phyloP scores from a whole-genome alignment of 2,797 vertebrate genomes.

The Sitta carolinensis region DNA sequence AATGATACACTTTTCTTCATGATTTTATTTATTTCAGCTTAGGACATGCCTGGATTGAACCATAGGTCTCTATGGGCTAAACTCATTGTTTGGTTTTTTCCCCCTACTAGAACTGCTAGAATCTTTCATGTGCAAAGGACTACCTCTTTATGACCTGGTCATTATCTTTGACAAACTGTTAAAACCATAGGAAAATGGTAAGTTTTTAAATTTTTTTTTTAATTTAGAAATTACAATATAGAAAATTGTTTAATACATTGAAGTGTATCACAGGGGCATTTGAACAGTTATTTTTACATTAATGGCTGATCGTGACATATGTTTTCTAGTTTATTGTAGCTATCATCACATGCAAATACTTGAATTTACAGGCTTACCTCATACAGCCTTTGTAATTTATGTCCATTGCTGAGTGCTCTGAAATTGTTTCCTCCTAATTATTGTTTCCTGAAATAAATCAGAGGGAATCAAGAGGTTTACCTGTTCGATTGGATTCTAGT shows the following conservation, averaged over 20 bases:
- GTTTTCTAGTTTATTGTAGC: neutral
- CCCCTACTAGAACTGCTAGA: neutral
- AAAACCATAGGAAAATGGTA: constrained; percentile 44
- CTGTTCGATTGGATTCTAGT: neutral
- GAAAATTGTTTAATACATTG: neutral
- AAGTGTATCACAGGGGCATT: neutral
- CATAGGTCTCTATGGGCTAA: neutral
- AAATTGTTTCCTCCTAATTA: constrained; percentile 25
- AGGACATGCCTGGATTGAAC: neutral
- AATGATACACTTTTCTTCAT: neutral
- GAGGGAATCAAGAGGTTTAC: neutral
- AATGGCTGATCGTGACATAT: neutral
- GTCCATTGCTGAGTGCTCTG: neutral
- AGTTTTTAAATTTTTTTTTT: neutral
- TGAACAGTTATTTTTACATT: neutral
- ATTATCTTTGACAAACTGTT: constrained; percentile 17
- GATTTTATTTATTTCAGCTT: neutral
- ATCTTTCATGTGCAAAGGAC: neutral
- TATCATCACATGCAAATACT: neutral
- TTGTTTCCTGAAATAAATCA: neutral
- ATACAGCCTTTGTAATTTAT: neutral
- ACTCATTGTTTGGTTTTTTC: neutral
- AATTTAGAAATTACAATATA: neutral
- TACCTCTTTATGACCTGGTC: neutral
- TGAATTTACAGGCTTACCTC: neutral